These are phyloP conservation scores for Apomyelois bistriatella DNA, from an alignment of 2,888 invertebrate species.

Conservation along the genomic window DNA sequence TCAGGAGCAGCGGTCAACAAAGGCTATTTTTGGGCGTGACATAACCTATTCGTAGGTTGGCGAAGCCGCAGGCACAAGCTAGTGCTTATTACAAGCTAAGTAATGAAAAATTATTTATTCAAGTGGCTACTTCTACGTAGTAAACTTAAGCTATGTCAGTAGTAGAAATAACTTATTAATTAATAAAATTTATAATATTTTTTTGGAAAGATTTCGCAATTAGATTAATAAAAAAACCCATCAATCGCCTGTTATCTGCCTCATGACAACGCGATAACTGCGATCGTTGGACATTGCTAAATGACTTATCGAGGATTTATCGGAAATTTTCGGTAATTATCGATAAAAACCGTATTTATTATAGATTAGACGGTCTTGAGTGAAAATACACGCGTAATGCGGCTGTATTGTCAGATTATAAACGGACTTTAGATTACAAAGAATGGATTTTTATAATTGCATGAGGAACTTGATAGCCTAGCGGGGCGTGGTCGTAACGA, in stretches of 20 bases:
- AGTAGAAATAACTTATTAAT: too few species aligned
- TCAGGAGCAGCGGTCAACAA: too few species aligned
- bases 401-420: conserved; percentile 37
- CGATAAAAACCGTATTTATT: conserved; percentile 18
- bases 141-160: too few species aligned
- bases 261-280: conserved; percentile 17
- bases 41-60: too few species aligned
- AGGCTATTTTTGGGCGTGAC: too few species aligned
- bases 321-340: conserved; percentile 24
- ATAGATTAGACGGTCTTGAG: conserved; percentile 18
- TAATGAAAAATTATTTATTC: too few species aligned
- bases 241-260: conserved; percentile 33
- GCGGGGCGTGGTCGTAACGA: too few species aligned
- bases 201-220: conserved; percentile 11
- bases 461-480: too few species aligned
- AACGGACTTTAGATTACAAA: conserved; percentile 26
- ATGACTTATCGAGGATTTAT: conserved; percentile 15
- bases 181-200: too few species aligned
- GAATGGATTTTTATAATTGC: not conserved
- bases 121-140: too few species aligned
- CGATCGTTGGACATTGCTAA: conserved; percentile 5
- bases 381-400: conserved; percentile 34
- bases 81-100: too few species aligned
- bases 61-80: too few species aligned
- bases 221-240: conserved; percentile 28